These are phyloP conservation scores for Diloba caeruleocephala DNA, from an alignment of 2,888 invertebrate species.

Conservation along the genomic window DNA sequence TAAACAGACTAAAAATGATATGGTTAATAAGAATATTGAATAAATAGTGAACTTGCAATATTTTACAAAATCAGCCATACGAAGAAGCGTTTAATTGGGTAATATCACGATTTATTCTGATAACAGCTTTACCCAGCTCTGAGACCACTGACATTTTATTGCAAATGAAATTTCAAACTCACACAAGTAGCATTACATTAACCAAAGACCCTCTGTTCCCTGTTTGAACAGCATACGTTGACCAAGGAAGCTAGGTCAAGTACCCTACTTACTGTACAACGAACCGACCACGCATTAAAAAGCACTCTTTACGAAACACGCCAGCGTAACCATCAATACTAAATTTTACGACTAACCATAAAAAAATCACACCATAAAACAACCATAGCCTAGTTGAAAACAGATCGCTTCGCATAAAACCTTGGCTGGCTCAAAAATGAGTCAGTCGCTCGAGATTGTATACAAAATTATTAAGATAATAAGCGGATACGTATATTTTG, in stretches of 20 bases:
- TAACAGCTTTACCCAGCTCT: no score
- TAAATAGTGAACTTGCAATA: no score
- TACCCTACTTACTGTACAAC: slow-evolving; percentile 34
- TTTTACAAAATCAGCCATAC: no score
- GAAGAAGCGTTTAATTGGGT: no score
- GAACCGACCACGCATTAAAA: slow-evolving; percentile 42
- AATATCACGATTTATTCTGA: no score
- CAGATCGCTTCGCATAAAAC: slow-evolving; percentile 73
- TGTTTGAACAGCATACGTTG: slow-evolving; percentile 1
- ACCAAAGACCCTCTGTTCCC: no score
- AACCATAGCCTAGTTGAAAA: slow-evolving; percentile 65
- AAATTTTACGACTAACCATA: slow-evolving; percentile 44
- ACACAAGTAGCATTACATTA: no score
- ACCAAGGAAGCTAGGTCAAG: slow-evolving; percentile 15
- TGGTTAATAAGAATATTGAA: no score
- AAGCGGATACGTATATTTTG: slow-evolving; percentile 88
- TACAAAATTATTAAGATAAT: slow-evolving; percentile 88
- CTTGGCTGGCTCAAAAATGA: slow-evolving; percentile 85
- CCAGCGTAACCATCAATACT: slow-evolving; percentile 44
- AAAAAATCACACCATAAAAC: slow-evolving; percentile 49
- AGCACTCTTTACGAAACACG: slow-evolving; percentile 38
- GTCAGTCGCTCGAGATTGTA: slow-evolving; percentile 81
- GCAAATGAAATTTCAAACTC: no score
- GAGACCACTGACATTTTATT: no score
- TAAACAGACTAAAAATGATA: no score